These are phyloP conservation scores for Galemys pyrenaicus DNA, from an alignment of 2,113 vertebrate species.

Conservation along the genomic window DNA sequence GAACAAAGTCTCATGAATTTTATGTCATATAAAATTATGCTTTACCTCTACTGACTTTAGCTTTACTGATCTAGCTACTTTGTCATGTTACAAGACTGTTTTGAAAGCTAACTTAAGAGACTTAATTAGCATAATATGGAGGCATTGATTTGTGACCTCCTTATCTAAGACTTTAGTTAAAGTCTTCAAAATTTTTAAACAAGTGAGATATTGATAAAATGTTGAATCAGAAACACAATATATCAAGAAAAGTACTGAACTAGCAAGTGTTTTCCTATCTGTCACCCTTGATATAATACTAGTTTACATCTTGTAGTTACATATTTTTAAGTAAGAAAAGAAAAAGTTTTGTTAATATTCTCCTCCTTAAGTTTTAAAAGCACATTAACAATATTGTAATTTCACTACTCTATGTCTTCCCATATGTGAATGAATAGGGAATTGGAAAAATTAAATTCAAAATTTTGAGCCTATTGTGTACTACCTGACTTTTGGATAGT, in stretches of 20 bases:
- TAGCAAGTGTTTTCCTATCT: neutral
- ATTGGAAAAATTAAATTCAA: neutral
- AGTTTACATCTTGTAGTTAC: slow-evolving; percentile 12
- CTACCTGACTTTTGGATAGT: neutral
- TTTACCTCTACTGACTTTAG: too few relatives aligned
- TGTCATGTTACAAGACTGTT: neutral
- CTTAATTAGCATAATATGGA: neutral
- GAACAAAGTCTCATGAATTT: neutral
- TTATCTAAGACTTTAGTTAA: neutral
- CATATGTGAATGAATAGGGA: neutral
- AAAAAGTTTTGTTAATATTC: neutral
- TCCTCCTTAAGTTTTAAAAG: neutral
- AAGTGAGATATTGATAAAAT: neutral
- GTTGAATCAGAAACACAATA: neutral
- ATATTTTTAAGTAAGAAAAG: neutral
- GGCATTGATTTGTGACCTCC: neutral
- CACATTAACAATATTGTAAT: neutral
- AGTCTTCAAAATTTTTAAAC: neutral
- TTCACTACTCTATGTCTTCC: neutral
- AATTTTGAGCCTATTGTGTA: neutral
- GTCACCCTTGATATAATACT: neutral
- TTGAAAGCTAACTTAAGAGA: neutral
- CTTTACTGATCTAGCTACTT: neutral
- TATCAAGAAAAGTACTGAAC: neutral
- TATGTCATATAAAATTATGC: neutral